These are phyloP conservation scores for Ennomos erosarius DNA, from an alignment of 2,888 invertebrate genomes.

Conservation along the genomic window DNA sequence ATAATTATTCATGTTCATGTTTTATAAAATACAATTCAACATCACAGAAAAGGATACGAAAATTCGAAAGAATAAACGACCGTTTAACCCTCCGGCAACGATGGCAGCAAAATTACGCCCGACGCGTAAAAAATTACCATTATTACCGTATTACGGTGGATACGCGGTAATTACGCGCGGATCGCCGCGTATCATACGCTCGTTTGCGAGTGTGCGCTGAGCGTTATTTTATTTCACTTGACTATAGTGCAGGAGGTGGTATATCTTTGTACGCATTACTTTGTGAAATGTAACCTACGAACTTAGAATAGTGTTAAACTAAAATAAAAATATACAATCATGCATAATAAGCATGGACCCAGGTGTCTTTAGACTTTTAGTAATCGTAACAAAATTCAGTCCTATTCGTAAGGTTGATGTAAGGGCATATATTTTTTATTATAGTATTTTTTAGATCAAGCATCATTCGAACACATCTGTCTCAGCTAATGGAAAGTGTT, in stretches of 20 bases:
- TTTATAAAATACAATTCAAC: not conserved
- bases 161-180: slow-evolving; percentile 36
- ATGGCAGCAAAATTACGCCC: slow-evolving; percentile 22
- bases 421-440: no score
- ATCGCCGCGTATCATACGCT: slow-evolving; percentile 36
- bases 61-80: slow-evolving; percentile 20
- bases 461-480: no score
- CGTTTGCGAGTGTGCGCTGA: slow-evolving; percentile 28
- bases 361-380: no score
- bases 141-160: slow-evolving; percentile 39
- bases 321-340: no score
- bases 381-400: no score
- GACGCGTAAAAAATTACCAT: slow-evolving; percentile 42
- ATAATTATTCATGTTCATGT: not conserved
- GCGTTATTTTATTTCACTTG: slow-evolving; percentile 22
- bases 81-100: slow-evolving; percentile 28
- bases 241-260: not conserved
- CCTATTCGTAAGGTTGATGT: no score
- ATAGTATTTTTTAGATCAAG: no score
- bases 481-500: no score
- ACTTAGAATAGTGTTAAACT: no score
- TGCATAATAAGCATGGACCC: no score
- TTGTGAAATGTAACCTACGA: not conserved
- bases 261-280: slow-evolving; percentile 2
- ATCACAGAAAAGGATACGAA: slow-evolving; percentile 17